These are phyloP conservation scores for Dynastes grantii DNA, from an alignment of 2,888 invertebrate genomes.

Conservation along the genomic window DNA sequence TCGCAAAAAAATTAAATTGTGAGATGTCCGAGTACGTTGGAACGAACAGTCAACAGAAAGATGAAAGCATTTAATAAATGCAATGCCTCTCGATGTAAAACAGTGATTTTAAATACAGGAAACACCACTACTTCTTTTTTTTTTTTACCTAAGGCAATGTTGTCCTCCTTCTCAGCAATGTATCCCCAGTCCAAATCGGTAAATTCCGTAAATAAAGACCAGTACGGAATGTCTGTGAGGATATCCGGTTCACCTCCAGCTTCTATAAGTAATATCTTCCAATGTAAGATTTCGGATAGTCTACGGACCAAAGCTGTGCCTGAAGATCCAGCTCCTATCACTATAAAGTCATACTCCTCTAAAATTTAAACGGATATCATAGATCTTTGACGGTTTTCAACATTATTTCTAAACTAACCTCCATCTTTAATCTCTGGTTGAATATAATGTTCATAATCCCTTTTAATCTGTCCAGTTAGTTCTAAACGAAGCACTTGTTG, in stretches of 20 bases:
- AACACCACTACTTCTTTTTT: no score
- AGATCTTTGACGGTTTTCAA: not conserved
- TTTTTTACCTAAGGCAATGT: slow-evolving; percentile 70
- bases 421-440: slow-evolving; percentile 31
- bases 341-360: slow-evolving; percentile 76
- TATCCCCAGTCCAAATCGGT: slow-evolving; percentile 77
- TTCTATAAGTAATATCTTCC: slow-evolving; percentile 78
- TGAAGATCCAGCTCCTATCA: slow-evolving; percentile 80
- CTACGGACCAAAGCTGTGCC: slow-evolving; percentile 82
- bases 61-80: no score
- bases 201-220: slow-evolving; percentile 73
- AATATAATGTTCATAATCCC: slow-evolving; percentile 37
- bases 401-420: slow-evolving; percentile 23
- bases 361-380: not conserved
- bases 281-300: slow-evolving; percentile 75
- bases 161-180: slow-evolving; percentile 73
- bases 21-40: no score
- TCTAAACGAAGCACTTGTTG: not conserved
- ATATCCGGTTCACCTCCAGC: slow-evolving; percentile 75
- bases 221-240: slow-evolving; percentile 72
- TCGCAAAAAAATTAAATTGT: no score
- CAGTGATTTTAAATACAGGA: no score
- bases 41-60: no score
- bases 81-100: no score
- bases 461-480: slow-evolving; percentile 21